Conservation (phyloP, 1,140 invertebrate species). For the Phthorimaea operculella region DNA sequence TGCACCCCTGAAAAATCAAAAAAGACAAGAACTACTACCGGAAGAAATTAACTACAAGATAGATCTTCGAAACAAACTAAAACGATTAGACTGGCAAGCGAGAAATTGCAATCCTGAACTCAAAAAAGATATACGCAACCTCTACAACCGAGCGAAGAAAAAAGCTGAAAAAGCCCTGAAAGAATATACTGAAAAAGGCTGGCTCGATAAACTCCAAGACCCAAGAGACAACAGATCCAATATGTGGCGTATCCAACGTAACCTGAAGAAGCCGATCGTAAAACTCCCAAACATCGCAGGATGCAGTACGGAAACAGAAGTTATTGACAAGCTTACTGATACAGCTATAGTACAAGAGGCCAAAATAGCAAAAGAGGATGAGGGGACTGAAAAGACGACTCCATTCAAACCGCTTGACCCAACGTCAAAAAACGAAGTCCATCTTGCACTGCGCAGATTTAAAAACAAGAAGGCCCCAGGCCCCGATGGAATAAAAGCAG, state of each 20-base stretch:
- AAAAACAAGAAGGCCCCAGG: conserved; percentile 6
- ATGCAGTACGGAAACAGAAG: conserved; percentile 8
- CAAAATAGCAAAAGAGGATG: neutral
- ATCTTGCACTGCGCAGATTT: conserved; percentile 5
- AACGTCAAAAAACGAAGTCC: conserved; percentile 7
- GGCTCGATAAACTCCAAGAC: conserved; percentile 6
- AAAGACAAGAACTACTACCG: conserved; percentile 7
- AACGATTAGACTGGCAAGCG: conserved; percentile 1
- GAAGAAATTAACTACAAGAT: conserved; percentile 6
- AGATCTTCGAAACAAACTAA: neutral
- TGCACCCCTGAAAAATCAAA: conserved; percentile 1
- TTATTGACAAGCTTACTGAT: conserved; percentile 3
- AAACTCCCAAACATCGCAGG: conserved; percentile 7
- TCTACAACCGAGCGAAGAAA: conserved; percentile 6
- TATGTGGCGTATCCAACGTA: conserved; percentile 9
- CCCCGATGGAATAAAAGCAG: conserved; percentile 7
- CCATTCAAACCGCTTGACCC: conserved; percentile 10
- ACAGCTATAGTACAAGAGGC: conserved; percentile 10
- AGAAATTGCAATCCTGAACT: conserved; percentile 3
- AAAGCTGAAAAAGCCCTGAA: neutral
- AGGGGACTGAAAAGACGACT: conserved; percentile 7
- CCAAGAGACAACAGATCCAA: neutral
- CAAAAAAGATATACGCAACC: neutral
- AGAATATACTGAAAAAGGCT: neutral
- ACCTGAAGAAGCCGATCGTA: conserved; percentile 1